Percentiles rank a stretch among this genome's conserved stretches.
These are phyloP conservation scores for Pantherophis guttatus DNA, from an alignment of 2,113 vertebrate species.

Conservation along the genomic window DNA sequence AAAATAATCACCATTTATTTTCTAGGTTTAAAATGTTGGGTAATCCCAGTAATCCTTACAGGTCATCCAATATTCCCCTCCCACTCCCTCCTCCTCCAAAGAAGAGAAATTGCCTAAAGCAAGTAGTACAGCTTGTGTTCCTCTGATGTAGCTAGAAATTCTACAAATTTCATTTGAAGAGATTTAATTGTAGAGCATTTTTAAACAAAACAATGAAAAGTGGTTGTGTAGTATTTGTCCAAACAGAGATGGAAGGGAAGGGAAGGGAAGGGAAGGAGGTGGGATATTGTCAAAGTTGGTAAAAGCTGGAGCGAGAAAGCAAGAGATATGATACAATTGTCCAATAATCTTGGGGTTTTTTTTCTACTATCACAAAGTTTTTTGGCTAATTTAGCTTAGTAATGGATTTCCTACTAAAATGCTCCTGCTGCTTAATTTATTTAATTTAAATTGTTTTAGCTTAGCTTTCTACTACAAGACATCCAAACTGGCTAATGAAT, in stretches of 20 bases:
- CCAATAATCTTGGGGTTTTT: neutral
- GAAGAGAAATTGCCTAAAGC: neutral
- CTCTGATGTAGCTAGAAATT: neutral
- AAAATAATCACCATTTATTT: neutral
- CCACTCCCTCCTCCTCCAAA: neutral
- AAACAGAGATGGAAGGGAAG: neutral
- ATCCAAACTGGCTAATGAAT: neutral
- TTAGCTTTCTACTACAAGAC: neutral
- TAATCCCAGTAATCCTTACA: neutral
- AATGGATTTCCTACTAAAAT: neutral
- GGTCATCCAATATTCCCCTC: neutral
- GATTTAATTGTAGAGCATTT: neutral
- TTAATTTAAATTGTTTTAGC: neutral
- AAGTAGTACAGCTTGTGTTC: neutral
- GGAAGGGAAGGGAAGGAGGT: neutral
- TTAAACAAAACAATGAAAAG: neutral
- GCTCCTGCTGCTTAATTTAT: neutral
- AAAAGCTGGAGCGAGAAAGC: neutral
- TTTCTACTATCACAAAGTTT: neutral
- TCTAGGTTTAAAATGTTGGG: neutral
- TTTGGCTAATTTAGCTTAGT: neutral
- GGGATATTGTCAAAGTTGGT: neutral
- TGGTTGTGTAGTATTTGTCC: neutral
- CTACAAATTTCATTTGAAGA: neutral
- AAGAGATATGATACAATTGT: neutral